Conservation (phyloP, 2,888 invertebrate species). For the Folsomia candida region DNA sequence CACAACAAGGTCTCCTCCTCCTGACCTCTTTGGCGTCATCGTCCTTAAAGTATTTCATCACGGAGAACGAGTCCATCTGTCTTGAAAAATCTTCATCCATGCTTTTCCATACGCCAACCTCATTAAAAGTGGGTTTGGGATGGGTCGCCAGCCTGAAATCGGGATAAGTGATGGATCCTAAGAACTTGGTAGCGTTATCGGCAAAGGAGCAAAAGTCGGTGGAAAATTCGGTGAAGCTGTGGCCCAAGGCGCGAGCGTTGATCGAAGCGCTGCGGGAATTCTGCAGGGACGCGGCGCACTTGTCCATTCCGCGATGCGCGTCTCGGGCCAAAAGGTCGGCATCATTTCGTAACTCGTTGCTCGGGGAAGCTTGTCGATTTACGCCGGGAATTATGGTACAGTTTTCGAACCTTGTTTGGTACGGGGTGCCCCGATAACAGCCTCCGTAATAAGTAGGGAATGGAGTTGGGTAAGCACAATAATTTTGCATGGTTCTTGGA, state of each 20-base stretch:
- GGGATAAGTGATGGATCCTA: slow-evolving; percentile 24
- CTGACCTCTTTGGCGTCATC: no score
- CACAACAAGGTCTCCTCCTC: no score
- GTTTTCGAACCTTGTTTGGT: slow-evolving; percentile 16
- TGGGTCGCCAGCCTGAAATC: slow-evolving; percentile 23
- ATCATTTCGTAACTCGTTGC: not conserved
- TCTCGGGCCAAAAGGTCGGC: slow-evolving; percentile 15
- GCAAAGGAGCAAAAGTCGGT: slow-evolving; percentile 22
- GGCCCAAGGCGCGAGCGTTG: slow-evolving; percentile 21
- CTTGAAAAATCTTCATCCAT: slow-evolving; percentile 28
- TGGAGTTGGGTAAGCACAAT: no score
- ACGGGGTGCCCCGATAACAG: slow-evolving; percentile 19
- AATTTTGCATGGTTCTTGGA: no score
- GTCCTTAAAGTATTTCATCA: not conserved
- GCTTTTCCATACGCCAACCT: slow-evolving; percentile 19
- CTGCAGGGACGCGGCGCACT: slow-evolving; percentile 15
- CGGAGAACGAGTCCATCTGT: slow-evolving; percentile 14
- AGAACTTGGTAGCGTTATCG: slow-evolving; percentile 22
- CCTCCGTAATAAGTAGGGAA: slow-evolving; percentile 18
- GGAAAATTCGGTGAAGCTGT: slow-evolving; percentile 23
- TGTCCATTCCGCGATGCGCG: slow-evolving; percentile 12
- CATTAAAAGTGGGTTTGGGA: slow-evolving; percentile 25
- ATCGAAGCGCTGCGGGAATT: slow-evolving; percentile 15
- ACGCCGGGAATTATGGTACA: slow-evolving; percentile 4
- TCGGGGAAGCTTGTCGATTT: not conserved